phyloP scores from a whole-genome alignment of 2,797 vertebrate genomes.

The Hyperoplus lanceolatus region DNA sequence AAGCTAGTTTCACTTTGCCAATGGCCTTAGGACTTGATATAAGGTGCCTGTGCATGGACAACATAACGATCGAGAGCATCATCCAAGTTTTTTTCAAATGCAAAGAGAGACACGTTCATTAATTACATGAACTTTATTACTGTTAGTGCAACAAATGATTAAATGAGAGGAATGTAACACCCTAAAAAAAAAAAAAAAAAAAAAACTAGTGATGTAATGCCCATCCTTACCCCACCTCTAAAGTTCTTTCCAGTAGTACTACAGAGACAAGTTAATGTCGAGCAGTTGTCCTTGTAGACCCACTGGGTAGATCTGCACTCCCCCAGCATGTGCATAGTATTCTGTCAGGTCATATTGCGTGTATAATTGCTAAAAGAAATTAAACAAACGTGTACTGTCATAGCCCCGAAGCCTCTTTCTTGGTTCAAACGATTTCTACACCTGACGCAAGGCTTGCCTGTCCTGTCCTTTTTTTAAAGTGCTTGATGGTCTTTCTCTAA shows the following conservation, averaged over 20 bases:
- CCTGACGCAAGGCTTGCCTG: fast-evolving
- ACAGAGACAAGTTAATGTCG: background rate
- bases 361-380: conserved; percentile 9
- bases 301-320: conserved; percentile 5
- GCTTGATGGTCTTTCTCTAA: background rate
- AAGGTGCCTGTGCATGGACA: conserved; percentile 24
- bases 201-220: background rate
- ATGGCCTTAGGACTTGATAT: conserved; percentile 16
- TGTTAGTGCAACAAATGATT: conserved; percentile 20
- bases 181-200: no score
- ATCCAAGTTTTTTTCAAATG: conserved; percentile 45
- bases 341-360: conserved; percentile 13
- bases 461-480: background rate
- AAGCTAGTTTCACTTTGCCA: background rate
- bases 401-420: background rate
- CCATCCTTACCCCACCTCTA: conserved; percentile 1
- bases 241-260: conserved; percentile 7
- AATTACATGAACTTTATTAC: conserved; percentile 48
- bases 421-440: background rate
- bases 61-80: conserved; percentile 28
- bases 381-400: background rate
- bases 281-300: conserved; percentile 12
- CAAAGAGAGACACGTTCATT: conserved; percentile 28
- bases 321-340: conserved; percentile 11
- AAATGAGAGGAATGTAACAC: no score